phyloP scores from a whole-genome alignment of 2,113 vertebrate genomes.

The Stictonetta naevosa region DNA sequence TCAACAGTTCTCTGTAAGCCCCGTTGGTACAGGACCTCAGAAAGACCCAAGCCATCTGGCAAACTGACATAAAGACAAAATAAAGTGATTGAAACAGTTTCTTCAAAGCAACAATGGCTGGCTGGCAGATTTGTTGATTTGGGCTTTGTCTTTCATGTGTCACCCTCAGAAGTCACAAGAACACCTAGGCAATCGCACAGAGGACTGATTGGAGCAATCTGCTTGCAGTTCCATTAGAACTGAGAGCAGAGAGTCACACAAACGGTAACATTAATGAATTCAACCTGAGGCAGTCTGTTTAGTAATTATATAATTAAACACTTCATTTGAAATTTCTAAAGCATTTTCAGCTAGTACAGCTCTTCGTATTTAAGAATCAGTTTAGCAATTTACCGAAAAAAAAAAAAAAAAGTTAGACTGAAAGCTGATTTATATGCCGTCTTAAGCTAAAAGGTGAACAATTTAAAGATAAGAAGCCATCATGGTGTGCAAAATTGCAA shows the following conservation, averaged over 20 bases:
- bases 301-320: conserved; percentile 81
- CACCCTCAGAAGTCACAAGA: conserved; percentile 87
- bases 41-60: conserved; percentile 95
- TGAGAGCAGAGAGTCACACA: conserved; percentile 51
- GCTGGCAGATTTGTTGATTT: conserved; percentile 91
- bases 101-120: conserved; percentile 87
- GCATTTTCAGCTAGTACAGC: conserved; percentile 29
- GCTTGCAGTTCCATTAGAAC: conserved; percentile 75
- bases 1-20: conserved; percentile 85
- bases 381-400: conserved; percentile 23
- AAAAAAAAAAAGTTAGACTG: not conserved
- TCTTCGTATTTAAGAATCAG: conserved; percentile 6
- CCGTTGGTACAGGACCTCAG: conserved; percentile 91
- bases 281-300: conserved; percentile 75
- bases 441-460: conserved; percentile 44
- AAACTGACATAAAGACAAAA: conserved; percentile 90
- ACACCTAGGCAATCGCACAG: conserved; percentile 91
- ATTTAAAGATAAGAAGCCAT: conserved; percentile 61
- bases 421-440: conserved; percentile 25
- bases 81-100: conserved; percentile 93
- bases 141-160: conserved; percentile 93
- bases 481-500: conserved; percentile 13
- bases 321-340: conserved; percentile 70
- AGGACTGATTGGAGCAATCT: conserved; percentile 78
- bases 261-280: conserved; percentile 70